These are phyloP conservation scores for Neopelma chrysocephalum DNA, from an alignment of 2,797 vertebrate species.

Conservation along the genomic window DNA sequence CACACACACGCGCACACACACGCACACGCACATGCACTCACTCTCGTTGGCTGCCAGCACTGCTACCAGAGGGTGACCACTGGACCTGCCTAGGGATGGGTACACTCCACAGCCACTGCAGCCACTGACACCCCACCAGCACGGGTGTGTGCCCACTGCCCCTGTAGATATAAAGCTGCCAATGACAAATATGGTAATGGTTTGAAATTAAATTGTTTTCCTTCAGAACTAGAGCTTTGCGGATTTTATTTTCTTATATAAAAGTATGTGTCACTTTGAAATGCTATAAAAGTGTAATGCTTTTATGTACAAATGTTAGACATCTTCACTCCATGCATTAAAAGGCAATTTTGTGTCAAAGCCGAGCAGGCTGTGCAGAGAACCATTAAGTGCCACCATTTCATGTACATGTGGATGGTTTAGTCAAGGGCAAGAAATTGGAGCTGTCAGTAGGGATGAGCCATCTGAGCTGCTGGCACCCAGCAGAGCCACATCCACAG, in stretches of 20 bases:
- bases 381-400: not conserved
- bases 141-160: not conserved
- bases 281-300: not conserved
- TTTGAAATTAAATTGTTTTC: not conserved
- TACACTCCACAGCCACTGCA: not conserved
- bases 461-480: not conserved
- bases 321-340: not conserved
- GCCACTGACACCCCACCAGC: not conserved
- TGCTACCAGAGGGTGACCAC: not conserved
- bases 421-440: not conserved
- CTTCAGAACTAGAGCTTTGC: not conserved
- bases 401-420: not conserved
- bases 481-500: not conserved
- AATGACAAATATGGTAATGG: not conserved
- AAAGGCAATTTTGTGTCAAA: not conserved
- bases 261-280: not conserved
- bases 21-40: not conserved
- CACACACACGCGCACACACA: not conserved
- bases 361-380: not conserved
- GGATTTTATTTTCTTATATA: not conserved
- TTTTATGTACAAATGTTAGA: slow-evolving; percentile 34
- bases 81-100: not conserved
- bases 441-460: slow-evolving; percentile 18
- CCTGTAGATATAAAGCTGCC: not conserved
- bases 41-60: not conserved